Evolutionary conservation across 2,888 invertebrate genomes (phyloP), one percentile per base, ranked within the genome.

Genomic region (Hirtodrosophila trivittata): DNA sequence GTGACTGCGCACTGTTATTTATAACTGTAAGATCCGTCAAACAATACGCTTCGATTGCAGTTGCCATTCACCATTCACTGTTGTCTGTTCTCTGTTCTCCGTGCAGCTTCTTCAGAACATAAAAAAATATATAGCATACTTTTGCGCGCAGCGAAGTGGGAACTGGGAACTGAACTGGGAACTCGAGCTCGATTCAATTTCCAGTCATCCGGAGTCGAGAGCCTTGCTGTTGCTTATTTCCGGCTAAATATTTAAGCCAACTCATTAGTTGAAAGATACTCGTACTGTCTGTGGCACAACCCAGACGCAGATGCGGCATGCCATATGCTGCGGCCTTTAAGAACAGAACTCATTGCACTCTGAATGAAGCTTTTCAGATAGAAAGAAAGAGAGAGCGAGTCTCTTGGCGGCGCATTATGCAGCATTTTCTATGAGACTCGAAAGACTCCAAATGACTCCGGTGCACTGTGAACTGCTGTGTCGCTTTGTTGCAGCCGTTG

Each of bases 81-180:
- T 39, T 14, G 35, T 32, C 21, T 42, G 35, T 42, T 45, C 28
- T 38, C 42, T 13, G 5, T 10, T 9, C 9, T 52, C 41, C 42
- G 38, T 63, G 50, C 73, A 63, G 62, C 6, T 51, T 39, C 49
- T 37, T 60, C 43, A 35, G 59, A 18, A 42, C 59, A 67, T 60
- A 64, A 62, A 60, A 81, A 60, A 77, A 66, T 63, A 32, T 66
- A 73, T 75, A 63, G 75, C 68, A 71, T 60, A 66, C 62, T 71
- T 73, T 55, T 54, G 30, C 6, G 60, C 26, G 35, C 51, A 26
- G 3, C 26, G 12, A 21, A 13, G 4, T 18, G 21, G 7, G 18
- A 13, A 14, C 25, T 37, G 10, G 4, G 3, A 9, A 13, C 9
- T 39, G 37, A 12, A 32, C 3, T 32, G 32, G n/a, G 4, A 9